Conservation (phyloP, 2,888 invertebrate species). For the Nephrotoma flavescens region DNA sequence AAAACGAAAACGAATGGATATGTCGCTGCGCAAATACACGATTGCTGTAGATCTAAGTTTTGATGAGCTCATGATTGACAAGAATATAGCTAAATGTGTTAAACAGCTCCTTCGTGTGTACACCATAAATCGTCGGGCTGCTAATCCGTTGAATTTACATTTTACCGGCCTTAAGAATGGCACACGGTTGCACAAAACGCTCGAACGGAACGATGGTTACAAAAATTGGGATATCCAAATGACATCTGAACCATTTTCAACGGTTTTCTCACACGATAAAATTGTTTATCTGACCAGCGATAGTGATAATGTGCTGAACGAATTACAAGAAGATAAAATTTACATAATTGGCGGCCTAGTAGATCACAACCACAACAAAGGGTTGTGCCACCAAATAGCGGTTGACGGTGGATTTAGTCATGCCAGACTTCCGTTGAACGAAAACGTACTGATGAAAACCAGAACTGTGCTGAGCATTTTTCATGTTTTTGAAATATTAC, state of each 20-base stretch:
- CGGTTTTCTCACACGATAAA: conserved; percentile 59
- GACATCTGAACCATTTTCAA: conserved; percentile 46
- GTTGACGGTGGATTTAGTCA: conserved; percentile 60
- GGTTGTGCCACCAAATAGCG: conserved; percentile 73
- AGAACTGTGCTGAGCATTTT: conserved; percentile 90
- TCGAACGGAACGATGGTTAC: conserved; percentile 74
- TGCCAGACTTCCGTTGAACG: conserved; percentile 74
- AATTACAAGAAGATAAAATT: conserved; percentile 57
- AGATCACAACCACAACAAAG: conserved; percentile 95
- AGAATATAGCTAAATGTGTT: conserved; percentile 74
- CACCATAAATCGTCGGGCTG: conserved; percentile 71
- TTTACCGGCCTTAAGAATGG: conserved; percentile 55
- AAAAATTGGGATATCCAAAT: conserved; percentile 84
- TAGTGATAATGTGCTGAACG: conserved; percentile 69
- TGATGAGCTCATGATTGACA: conserved; percentile 78
- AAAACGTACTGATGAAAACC: conserved; percentile 81
- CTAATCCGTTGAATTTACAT: conserved; percentile 66
- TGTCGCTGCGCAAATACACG: conserved; percentile 26
- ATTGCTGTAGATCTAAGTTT: conserved; percentile 84
- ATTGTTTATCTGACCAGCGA: conserved; percentile 89
- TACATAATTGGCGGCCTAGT: conserved; percentile 96
- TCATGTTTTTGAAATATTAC: conserved; percentile 81
- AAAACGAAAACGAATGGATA: conserved; percentile 53
- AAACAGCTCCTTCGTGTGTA: conserved; percentile 87
- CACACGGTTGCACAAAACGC: conserved; percentile 55